Evolutionary conservation across 2,797 vertebrate genomes (phyloP).

Genomic region (Podarcis siculus): DNA sequence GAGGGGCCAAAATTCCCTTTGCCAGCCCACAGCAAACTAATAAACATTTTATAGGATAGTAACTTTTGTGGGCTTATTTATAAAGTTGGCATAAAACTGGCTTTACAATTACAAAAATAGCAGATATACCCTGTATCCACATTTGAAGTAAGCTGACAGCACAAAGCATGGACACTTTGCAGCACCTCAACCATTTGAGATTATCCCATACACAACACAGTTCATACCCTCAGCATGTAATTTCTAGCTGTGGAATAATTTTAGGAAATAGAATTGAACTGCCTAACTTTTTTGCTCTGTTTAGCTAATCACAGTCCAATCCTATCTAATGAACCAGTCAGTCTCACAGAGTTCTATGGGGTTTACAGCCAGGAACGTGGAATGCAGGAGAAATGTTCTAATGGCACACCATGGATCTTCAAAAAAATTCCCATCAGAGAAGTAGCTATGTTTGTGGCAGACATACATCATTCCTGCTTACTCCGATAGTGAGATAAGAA

Average conservation of each 20-base stretch:
- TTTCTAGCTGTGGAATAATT: neutral
- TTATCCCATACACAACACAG: neutral
- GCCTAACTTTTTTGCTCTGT: neutral
- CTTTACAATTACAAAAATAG: neutral
- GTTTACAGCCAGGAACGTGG: too few species aligned
- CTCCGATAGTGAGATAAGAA: neutral
- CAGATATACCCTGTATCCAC: neutral
- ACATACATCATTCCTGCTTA: neutral
- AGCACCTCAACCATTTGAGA: neutral
- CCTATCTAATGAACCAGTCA: too few species aligned
- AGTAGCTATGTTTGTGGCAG: neutral
- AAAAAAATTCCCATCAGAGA: neutral
- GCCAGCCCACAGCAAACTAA: too few species aligned
- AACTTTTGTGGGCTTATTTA: too few species aligned
- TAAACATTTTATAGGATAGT: too few species aligned
- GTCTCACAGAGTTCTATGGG: too few species aligned
- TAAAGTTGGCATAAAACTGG: neutral
- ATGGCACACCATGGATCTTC: neutral
- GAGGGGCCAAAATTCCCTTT: too few species aligned
- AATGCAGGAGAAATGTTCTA: neutral
- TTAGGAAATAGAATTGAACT: neutral
- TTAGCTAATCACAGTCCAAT: neutral
- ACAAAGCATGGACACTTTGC: neutral
- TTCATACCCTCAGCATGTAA: neutral
- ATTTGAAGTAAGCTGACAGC: neutral